Percentiles rank a stretch among this genome's conserved stretches.
Evolutionary conservation across 1,140 invertebrate species (phyloP).

Genomic region (Sipha flava): DNA sequence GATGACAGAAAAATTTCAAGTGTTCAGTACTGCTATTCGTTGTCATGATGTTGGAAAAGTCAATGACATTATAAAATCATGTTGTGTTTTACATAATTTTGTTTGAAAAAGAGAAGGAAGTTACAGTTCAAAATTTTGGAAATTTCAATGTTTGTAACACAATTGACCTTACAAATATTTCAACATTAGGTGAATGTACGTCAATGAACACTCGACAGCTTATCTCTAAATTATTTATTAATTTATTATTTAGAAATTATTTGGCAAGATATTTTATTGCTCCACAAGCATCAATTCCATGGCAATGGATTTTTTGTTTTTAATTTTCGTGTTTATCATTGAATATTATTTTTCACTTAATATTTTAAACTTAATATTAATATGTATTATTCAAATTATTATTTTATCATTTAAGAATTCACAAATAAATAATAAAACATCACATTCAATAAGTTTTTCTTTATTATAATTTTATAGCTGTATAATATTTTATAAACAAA

Average conservation of each 20-base stretch:
- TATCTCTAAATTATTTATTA: too few relatives aligned
- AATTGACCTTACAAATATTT: background rate
- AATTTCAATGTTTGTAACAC: background rate
- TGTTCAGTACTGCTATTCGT: constrained; percentile 22
- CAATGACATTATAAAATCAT: background rate
- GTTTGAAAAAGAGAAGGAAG: background rate
- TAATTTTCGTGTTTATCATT: too few relatives aligned
- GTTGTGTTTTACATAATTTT: background rate
- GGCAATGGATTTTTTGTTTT: background rate
- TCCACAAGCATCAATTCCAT: background rate
- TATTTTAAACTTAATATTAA: too few relatives aligned
- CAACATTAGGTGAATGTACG: background rate
- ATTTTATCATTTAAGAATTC: too few relatives aligned
- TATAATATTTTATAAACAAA: too few relatives aligned
- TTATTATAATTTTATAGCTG: too few relatives aligned
- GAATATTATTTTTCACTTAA: too few relatives aligned
- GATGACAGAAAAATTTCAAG: constrained; percentile 30
- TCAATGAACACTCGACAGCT: background rate
- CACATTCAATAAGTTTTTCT: too few relatives aligned
- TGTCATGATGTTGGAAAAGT: constrained; percentile 33
- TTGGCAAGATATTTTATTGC: background rate
- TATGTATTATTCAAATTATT: too few relatives aligned
- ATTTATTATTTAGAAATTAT: background rate
- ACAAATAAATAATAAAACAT: too few relatives aligned
- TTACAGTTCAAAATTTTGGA: background rate